Conservation (phyloP, 1,140 invertebrate species). For the Drusus annulatus region DNA sequence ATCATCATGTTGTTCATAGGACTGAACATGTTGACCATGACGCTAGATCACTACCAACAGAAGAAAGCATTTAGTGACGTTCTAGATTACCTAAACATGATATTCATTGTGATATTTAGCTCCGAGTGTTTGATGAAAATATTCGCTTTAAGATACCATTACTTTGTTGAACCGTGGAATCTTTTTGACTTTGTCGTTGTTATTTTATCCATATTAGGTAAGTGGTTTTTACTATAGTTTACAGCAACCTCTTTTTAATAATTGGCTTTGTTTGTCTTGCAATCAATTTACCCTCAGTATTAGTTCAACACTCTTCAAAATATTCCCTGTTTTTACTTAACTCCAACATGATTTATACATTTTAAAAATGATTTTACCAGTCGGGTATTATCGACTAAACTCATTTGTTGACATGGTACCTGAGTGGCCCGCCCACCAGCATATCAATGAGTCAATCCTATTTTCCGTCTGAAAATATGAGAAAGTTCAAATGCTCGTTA, state of each 20-base stretch:
- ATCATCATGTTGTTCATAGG: conserved; percentile 99
- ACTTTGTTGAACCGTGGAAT: conserved; percentile 99
- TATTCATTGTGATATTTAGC: conserved; percentile 99
- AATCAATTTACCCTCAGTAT: too few species aligned
- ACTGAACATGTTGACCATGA: conserved; percentile 99
- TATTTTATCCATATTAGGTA: conserved; percentile 97
- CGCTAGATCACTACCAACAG: conserved; percentile 95
- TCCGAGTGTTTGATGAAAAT: conserved; percentile 98
- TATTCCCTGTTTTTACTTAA: too few species aligned
- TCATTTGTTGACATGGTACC: too few species aligned
- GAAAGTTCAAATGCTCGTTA: too few species aligned
- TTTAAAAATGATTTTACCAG: too few species aligned
- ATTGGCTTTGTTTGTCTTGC: background rate
- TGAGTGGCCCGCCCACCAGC: too few species aligned
- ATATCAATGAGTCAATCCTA: too few species aligned
- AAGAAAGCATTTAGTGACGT: conserved; percentile 85
- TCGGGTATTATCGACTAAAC: too few species aligned
- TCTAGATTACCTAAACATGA: conserved; percentile 93
- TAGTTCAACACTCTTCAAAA: too few species aligned
- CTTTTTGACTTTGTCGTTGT: conserved; percentile 99
- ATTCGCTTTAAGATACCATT: conserved; percentile 96
- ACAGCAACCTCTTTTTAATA: background rate
- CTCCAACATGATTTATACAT: too few species aligned
- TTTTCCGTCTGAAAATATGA: too few species aligned
- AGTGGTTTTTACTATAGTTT: conserved; percentile 63